Base-by-base conservation (phyloP, 2,113 vertebrate species). In the Corythoichthys haematopterus region DNA sequence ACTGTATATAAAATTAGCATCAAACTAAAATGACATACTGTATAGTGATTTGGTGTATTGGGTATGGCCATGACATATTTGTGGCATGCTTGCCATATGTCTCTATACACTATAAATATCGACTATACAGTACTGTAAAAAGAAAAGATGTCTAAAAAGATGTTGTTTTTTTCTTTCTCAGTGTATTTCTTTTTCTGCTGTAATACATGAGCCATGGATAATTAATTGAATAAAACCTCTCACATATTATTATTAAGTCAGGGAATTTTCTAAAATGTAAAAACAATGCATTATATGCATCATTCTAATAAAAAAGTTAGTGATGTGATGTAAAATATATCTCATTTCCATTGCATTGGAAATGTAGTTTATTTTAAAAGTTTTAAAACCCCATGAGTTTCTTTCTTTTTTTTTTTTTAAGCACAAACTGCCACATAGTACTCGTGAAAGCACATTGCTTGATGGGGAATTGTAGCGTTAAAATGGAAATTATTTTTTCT, bases 401-500 rank as follows among this genome's bases (percentile, higher is more conserved):
- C 14, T 3, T 14, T 3, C 6, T 51, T 51, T 51, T 40, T 1
- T 58, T 58, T 15, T 6, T 16, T n/a, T 16, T 16, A n/a, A 14
- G 5, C 60, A 43, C 62, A 35, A 16, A 35, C n/a, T 3, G 8
- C 45, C 6, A 64, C 14, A 20, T 15, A 16, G 20, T 9, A 53
- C 35, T 1, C 13, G 35, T 36, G 16, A 5, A 55, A 16, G 2
- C 36, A 58, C 53, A 76, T 48, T 45, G 56, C 56, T 74, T 51
- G 63, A 20, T 16, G 28, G 33, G 9, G 55, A 38, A 56, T 0
- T 8, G 16, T 16, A 12, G 2, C 50, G n/a, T 61, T 66, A 12
- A 53, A 52, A 48, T 14, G 6, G 10, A 61, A 64, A 57, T 20
- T 59, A 16, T 67, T 65, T 61, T 46, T 46, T 14, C 14, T 43